phyloP scores from a whole-genome alignment of 1,140 invertebrate genomes.

The Zaprionus inermis region DNA sequence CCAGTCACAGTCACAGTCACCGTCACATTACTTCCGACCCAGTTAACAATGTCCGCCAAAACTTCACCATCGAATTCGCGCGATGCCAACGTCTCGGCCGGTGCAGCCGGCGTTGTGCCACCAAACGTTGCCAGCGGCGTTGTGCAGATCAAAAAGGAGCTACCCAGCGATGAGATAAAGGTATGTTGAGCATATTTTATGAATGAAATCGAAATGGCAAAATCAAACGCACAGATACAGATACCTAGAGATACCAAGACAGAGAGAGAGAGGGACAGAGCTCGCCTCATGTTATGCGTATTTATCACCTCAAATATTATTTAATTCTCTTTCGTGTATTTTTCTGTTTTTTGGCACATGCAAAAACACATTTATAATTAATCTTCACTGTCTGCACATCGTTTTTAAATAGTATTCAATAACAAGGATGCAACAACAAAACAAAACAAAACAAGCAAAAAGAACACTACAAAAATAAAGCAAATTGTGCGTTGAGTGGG shows the following conservation, averaged over 20 bases:
- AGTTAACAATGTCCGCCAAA: slow-evolving; percentile 72
- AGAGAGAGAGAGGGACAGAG: too few relatives aligned
- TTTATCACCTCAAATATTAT: slow-evolving; percentile 33
- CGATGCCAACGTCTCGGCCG: slow-evolving; percentile 54
- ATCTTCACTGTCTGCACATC: slow-evolving; percentile 53
- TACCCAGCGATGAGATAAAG: slow-evolving; percentile 85
- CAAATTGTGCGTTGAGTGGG: slow-evolving; percentile 13
- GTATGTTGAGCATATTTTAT: slow-evolving; percentile 58
- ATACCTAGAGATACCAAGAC: too few relatives aligned
- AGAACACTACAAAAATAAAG: slow-evolving; percentile 8
- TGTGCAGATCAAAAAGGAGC: slow-evolving; percentile 85
- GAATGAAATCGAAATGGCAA: slow-evolving; percentile 45
- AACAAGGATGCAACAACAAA: slow-evolving; percentile 56
- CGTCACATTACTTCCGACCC: slow-evolving; percentile 9
- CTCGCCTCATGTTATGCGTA: neutral
- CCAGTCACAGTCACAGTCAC: neutral
- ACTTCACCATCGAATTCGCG: slow-evolving; percentile 72
- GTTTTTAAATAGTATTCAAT: slow-evolving; percentile 52
- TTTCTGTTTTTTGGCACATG: slow-evolving; percentile 25
- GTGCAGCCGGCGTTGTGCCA: slow-evolving; percentile 38
- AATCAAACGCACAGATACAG: neutral
- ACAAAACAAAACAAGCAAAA: slow-evolving; percentile 26
- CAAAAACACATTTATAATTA: slow-evolving; percentile 56
- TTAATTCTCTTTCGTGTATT: neutral
- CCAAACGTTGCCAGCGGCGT: slow-evolving; percentile 50